Conservation (phyloP, 2,113 vertebrate genomes). For the Hucho hucho region DNA sequence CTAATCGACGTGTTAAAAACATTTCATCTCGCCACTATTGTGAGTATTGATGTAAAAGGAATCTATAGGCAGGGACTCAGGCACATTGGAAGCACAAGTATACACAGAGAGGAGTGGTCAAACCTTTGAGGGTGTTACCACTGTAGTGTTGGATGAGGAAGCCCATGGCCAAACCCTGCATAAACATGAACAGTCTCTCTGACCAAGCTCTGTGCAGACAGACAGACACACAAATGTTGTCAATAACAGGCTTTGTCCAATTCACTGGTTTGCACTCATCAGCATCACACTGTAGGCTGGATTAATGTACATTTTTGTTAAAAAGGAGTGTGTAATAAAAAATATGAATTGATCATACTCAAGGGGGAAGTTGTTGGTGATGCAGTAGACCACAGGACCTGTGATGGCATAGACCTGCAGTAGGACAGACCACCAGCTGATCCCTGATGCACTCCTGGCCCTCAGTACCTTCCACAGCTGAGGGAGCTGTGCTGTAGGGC, state of each 20-base stretch:
- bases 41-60: not conserved
- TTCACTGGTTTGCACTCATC: too few relatives aligned
- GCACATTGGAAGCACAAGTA: not conserved
- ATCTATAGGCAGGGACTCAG: not conserved
- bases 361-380: slow-evolving; percentile 75
- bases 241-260: too few relatives aligned
- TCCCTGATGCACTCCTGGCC: slow-evolving; percentile 72
- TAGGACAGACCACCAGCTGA: slow-evolving; percentile 72
- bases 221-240: not conserved
- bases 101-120: not conserved
- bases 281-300: too few relatives aligned
- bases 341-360: slow-evolving; percentile 61
- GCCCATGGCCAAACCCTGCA: slow-evolving; percentile 72
- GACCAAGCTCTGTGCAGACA: slow-evolving; percentile 79
- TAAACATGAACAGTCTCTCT: slow-evolving; percentile 77
- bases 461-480: slow-evolving; percentile 79
- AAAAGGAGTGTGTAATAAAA: too few relatives aligned
- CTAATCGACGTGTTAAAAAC: not conserved
- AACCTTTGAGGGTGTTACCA: slow-evolving; percentile 72
- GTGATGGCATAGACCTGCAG: slow-evolving; percentile 78
- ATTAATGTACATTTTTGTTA: too few relatives aligned
- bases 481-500: slow-evolving; percentile 61
- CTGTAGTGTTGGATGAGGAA: slow-evolving; percentile 78
- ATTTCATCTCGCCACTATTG: not conserved
- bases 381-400: slow-evolving; percentile 76